Evolutionary conservation across 2,113 vertebrate genomes (phyloP).

Genomic region (Myotis lucifugus): DNA sequence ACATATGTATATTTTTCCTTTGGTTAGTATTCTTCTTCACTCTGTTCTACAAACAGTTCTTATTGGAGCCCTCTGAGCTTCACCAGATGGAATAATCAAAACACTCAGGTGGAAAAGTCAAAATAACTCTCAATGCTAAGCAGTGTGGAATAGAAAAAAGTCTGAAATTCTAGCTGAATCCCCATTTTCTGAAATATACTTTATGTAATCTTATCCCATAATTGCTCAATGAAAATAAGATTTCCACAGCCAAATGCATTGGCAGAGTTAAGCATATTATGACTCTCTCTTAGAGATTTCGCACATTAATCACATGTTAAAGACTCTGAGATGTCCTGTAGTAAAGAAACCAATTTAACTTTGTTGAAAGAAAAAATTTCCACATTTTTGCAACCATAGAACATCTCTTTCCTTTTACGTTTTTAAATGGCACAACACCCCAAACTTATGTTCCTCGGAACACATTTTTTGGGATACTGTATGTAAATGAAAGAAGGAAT

Average conservation of each 20-base stretch:
- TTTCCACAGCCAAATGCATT: not conserved
- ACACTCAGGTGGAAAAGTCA: not conserved
- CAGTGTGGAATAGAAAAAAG: not conserved
- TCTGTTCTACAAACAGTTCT: not conserved
- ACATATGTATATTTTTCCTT: not conserved
- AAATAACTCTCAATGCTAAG: not conserved
- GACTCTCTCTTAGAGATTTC: not conserved
- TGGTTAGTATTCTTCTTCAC: not conserved
- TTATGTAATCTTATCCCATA: not conserved
- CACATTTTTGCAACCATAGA: not conserved
- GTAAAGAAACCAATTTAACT: not conserved
- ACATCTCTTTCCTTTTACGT: not conserved
- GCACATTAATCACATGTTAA: not conserved
- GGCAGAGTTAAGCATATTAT: not conserved
- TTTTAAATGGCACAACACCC: not conserved
- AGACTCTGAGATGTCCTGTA: not conserved
- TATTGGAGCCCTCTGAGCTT: not conserved
- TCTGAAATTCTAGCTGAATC: not conserved
- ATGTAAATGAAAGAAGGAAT: not conserved
- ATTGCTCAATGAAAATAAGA: not conserved
- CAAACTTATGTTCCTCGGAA: not conserved
- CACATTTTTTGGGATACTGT: not conserved
- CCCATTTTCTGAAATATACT: slow-evolving; percentile 13
- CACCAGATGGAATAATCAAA: not conserved
- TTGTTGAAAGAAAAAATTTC: not conserved